These are phyloP conservation scores for Globodera ellingtonae DNA, from an alignment of 1,140 invertebrate genomes.

Conservation along the genomic window DNA sequence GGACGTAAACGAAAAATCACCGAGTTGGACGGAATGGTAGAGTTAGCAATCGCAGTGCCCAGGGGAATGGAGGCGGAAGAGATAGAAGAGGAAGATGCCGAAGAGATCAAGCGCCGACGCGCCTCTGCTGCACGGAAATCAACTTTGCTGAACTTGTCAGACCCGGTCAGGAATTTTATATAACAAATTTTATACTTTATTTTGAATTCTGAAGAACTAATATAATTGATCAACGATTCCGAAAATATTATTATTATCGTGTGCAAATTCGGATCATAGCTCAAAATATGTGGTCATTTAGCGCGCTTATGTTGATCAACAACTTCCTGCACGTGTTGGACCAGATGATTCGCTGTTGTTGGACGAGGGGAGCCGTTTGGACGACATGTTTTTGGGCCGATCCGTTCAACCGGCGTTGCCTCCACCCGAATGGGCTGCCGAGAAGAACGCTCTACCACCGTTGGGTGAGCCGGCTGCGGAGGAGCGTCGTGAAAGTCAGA, in stretches of 20 bases:
- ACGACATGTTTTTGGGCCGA: slow-evolving; percentile 19
- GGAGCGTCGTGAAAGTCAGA: not conserved
- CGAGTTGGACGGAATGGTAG: not conserved
- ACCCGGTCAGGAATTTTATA: slow-evolving; percentile 4
- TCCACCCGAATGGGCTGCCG: slow-evolving; percentile 8
- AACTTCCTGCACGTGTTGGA: not conserved
- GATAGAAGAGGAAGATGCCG: slow-evolving; percentile 1
- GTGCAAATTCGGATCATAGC: too few species aligned
- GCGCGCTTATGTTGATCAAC: slow-evolving; percentile 24
- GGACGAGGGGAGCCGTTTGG: slow-evolving; percentile 10
- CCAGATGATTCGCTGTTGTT: not conserved
- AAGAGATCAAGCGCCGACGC: slow-evolving; percentile 8
- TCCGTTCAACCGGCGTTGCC: slow-evolving; percentile 5
- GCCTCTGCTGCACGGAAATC: not conserved
- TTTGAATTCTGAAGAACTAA: not conserved
- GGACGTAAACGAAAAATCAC: slow-evolving; percentile 3
- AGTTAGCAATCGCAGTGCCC: not conserved
- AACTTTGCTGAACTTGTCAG: slow-evolving; percentile 7
- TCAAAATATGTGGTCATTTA: not conserved
- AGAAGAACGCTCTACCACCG: not conserved
- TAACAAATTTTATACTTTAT: not conserved
- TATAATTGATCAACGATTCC: too few species aligned
- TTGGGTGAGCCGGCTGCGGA: not conserved
- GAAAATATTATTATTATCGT: too few species aligned
- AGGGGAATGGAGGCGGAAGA: slow-evolving; percentile 18